These are phyloP conservation scores for Dendrocopos noguchii DNA, from an alignment of 2,113 vertebrate genomes.

Conservation along the genomic window DNA sequence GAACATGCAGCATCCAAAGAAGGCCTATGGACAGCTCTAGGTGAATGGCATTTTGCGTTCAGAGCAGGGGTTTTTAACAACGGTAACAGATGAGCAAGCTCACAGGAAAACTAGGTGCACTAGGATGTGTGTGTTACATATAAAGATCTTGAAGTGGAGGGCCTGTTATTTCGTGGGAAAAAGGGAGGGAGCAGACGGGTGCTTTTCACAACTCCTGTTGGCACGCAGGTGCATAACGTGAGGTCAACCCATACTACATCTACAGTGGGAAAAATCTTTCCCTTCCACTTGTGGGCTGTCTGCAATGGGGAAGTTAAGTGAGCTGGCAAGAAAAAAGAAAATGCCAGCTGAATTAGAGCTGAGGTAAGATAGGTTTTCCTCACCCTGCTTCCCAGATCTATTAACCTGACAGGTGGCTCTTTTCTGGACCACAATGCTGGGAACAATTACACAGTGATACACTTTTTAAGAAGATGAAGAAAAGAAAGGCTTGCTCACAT, in stretches of 20 bases:
- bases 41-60: background rate
- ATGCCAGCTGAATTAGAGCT: background rate
- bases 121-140: background rate
- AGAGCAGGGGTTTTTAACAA: background rate
- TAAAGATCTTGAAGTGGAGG: background rate
- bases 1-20: background rate
- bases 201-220: background rate
- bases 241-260: background rate
- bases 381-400: background rate
- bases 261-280: background rate
- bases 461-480: background rate
- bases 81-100: constrained; percentile 16
- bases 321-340: background rate
- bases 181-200: background rate
- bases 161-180: background rate
- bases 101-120: constrained; percentile 10
- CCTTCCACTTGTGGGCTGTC: background rate
- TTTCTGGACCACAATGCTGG: background rate
- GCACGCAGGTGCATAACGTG: background rate
- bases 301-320: background rate
- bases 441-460: background rate
- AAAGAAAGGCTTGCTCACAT: background rate
- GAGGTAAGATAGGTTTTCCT: background rate
- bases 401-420: background rate
- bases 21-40: background rate